A percentile compares a stretch with the other conserved stretches of the same genome.
Evolutionary conservation across 92 coral and sea anemone species (phyloP).

Genomic region (Scolanthus callimorphus): DNA sequence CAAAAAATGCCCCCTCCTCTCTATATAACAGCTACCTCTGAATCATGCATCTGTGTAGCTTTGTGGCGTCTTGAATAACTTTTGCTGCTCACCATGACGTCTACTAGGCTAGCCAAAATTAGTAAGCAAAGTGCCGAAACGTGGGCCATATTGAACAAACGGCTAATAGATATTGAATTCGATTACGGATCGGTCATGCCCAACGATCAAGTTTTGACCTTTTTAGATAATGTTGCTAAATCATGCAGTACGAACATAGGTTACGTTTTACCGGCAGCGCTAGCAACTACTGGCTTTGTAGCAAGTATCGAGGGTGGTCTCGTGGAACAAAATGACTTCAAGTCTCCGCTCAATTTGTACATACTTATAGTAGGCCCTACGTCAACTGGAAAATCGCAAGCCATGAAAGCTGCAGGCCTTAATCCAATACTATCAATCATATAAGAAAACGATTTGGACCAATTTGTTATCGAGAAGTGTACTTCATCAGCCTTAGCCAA

Average conservation of each 20-base stretch:
- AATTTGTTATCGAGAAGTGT: too few species aligned
- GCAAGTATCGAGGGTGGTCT: constrained; percentile 9
- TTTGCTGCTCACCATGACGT: neutral
- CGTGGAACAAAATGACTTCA: neutral
- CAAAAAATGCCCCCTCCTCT: too few species aligned
- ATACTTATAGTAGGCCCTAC: neutral
- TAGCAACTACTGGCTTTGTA: constrained; percentile 18
- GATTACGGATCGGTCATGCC: constrained; percentile 1
- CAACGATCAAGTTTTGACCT: neutral
- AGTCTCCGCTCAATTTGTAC: neutral
- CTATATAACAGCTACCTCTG: too few species aligned
- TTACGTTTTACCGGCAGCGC: constrained; percentile 13
- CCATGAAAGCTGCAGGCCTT: neutral
- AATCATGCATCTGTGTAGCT: too few species aligned
- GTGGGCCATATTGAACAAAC: constrained; percentile 22
- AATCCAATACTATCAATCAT: too few species aligned
- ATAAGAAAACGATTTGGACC: too few species aligned
- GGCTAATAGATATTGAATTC: constrained; percentile 13
- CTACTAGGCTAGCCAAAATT: neutral
- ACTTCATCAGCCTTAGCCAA: too few species aligned
- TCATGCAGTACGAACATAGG: neutral
- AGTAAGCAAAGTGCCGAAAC: constrained; percentile 8
- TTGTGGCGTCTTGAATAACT: too few species aligned
- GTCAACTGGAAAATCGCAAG: neutral
- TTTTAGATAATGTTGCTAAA: neutral